Percentiles rank a stretch among this genome's conserved stretches.
These are phyloP conservation scores for Clusia tigrina DNA, from an alignment of 2,888 invertebrate species.

Conservation along the genomic window DNA sequence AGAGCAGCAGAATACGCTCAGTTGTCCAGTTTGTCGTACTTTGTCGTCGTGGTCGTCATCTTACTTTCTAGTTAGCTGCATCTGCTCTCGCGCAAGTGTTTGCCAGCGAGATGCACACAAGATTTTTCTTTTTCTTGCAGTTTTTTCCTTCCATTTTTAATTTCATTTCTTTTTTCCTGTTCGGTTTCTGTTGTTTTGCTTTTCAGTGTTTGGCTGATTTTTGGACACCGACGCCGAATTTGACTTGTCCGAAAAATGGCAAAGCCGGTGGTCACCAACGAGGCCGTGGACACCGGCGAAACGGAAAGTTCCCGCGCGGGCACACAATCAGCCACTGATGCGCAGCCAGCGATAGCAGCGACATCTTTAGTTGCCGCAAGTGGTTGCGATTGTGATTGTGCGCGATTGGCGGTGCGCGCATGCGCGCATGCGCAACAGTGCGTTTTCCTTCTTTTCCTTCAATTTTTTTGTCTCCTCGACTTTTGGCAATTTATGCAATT, in stretches of 20 bases:
- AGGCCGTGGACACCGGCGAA: constrained; percentile 16
- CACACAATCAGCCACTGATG: background rate
- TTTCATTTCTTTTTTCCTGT: background rate
- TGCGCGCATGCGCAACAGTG: background rate
- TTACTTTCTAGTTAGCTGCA: constrained; percentile 9
- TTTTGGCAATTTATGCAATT: background rate
- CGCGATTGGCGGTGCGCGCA: background rate
- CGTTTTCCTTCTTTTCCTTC: background rate
- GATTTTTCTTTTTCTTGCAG: background rate
- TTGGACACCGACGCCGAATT: background rate
- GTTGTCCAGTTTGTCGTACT: too few relatives aligned
- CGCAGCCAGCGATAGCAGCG: constrained; percentile 18
- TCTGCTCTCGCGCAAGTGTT: constrained; percentile 1
- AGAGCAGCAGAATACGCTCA: too few relatives aligned
- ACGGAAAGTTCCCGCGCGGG: constrained; percentile 23
- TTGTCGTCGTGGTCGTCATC: background rate
- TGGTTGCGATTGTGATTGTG: background rate
- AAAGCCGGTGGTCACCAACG: constrained; percentile 5
- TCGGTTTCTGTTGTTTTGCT: background rate
- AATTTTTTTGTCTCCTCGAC: too few relatives aligned
- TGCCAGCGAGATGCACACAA: background rate
- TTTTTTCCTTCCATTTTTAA: background rate
- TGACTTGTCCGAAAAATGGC: background rate
- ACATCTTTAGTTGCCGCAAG: constrained; percentile 18
- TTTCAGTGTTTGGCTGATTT: background rate